Evolutionary conservation across 2,113 vertebrate genomes (phyloP).

Genomic region (Clarias macrocephalus): DNA sequence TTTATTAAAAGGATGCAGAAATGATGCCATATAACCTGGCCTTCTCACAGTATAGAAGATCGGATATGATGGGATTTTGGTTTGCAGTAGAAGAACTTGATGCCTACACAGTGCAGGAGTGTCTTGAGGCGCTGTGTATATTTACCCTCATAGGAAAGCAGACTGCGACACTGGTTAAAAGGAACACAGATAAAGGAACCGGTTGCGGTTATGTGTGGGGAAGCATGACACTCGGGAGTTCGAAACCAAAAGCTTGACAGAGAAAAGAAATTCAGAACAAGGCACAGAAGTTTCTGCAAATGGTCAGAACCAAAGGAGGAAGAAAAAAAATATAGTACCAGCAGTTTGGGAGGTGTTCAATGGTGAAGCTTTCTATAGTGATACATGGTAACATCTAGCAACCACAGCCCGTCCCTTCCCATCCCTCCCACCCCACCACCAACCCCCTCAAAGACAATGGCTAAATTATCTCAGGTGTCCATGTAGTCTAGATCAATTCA

Average conservation of each 20-base stretch:
- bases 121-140: constrained; percentile 64
- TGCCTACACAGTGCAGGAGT: constrained; percentile 61
- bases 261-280: constrained; percentile 83
- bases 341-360: constrained; percentile 80
- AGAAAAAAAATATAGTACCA: constrained; percentile 68
- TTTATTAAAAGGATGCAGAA: constrained; percentile 53
- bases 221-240: constrained; percentile 57
- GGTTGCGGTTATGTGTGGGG: constrained; percentile 48
- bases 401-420: constrained; percentile 42
- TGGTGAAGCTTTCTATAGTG: constrained; percentile 90
- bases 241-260: constrained; percentile 57
- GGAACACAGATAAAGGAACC: constrained; percentile 16
- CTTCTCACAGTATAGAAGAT: constrained; percentile 72
- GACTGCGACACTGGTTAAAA: constrained; percentile 62
- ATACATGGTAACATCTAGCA: constrained; percentile 73
- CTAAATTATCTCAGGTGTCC: constrained; percentile 49
- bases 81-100: constrained; percentile 59
- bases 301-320: constrained; percentile 83
- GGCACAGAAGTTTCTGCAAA: constrained; percentile 99
- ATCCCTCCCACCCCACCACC: constrained; percentile 48
- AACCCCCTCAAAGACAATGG: constrained; percentile 63
- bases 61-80: constrained; percentile 58
- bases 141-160: constrained; percentile 69
- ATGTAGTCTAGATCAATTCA: constrained; percentile 47
- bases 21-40: constrained; percentile 64